Base-by-base conservation (phyloP, 1,140 invertebrate species). In the Orius laevigatus region DNA sequence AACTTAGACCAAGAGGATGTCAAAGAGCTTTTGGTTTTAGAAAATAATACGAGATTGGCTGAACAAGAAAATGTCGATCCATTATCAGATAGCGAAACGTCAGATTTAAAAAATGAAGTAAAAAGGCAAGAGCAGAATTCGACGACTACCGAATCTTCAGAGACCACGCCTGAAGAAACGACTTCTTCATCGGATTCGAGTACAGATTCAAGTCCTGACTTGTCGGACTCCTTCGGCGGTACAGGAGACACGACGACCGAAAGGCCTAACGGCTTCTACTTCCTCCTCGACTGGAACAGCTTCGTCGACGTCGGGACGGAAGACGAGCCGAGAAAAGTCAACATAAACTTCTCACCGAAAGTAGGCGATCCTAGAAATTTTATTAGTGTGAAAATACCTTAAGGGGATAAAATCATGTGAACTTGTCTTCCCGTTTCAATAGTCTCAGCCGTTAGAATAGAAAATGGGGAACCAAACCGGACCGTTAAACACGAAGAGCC, bases 221-320 rank as follows among this genome's bases (percentile, higher is more conserved):
- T 87, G 39, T 81, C 79, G 55, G 78, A 76, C 53, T 85, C 82
- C 1, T 86, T 87, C 58, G 82, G 81, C 31, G 78, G 75, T 10
- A 62, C 62, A 8, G 58, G 64, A 19, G 70, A 69, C 18, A 70
- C 46, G 74, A 0, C 72, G 70, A 45, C 56, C 11, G 35, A 44
- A 1, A 71, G 69, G 50, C 76, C 74, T 58, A 84, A 76, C 48
- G 84, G 84, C 2, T 74, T 88, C 39, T 88, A 86, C 58, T 85
- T 84, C 63, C 70, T 85, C 45, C 65, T 85, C 1, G 84, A 88
- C 58, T 85, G 82, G 82, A 86, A 88, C 57, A 74, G 78, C 10
- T 88, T 88, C 56, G 64, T 86, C 3, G 81, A 85, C 60, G 81
- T 86, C 2, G 83, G 82, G 18, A 67, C 73, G 44, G 25, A 25